These are phyloP conservation scores for Geodia barretti DNA, from an alignment of 37 sponge, comb jelly and placozoan species.

Conservation along the genomic window DNA sequence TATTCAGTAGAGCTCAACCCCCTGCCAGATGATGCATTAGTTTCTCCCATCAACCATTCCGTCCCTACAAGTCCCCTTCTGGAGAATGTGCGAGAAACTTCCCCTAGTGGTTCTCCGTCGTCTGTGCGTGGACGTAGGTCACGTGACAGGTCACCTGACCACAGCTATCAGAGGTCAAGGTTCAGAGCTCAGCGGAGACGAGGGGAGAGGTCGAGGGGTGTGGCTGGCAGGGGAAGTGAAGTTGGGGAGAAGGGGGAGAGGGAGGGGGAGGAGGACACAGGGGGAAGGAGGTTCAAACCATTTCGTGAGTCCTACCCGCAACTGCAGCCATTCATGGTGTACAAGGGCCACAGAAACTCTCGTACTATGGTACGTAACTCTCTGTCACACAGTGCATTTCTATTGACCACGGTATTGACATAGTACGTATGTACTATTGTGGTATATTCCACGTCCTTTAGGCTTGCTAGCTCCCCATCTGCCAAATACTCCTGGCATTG, in stretches of 20 bases:
- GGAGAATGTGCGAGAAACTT: too few species aligned
- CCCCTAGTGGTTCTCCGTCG: too few species aligned
- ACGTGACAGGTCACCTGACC: conserved; percentile 34
- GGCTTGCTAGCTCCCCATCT: too few species aligned
- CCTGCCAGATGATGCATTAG: too few species aligned
- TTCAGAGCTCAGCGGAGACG: neutral
- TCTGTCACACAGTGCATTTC: neutral
- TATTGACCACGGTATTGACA: neutral
- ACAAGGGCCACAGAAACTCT: conserved; percentile 86
- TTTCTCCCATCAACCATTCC: too few species aligned
- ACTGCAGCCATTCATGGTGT: conserved; percentile 49
- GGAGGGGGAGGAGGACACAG: neutral
- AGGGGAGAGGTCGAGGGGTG: neutral
- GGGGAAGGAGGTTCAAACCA: neutral
- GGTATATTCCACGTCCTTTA: too few species aligned
- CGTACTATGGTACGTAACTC: conserved; percentile 76
- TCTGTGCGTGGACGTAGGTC: too few species aligned
- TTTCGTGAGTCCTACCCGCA: neutral
- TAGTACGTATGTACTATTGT: too few species aligned
- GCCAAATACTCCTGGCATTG: too few species aligned
- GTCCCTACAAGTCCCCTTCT: too few species aligned
- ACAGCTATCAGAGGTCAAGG: neutral
- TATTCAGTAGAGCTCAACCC: too few species aligned
- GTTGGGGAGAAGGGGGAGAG: neutral
- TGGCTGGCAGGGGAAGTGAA: neutral